Conservation (phyloP, 2,888 invertebrate species). For the Petrolisthes cinctipes region DNA sequence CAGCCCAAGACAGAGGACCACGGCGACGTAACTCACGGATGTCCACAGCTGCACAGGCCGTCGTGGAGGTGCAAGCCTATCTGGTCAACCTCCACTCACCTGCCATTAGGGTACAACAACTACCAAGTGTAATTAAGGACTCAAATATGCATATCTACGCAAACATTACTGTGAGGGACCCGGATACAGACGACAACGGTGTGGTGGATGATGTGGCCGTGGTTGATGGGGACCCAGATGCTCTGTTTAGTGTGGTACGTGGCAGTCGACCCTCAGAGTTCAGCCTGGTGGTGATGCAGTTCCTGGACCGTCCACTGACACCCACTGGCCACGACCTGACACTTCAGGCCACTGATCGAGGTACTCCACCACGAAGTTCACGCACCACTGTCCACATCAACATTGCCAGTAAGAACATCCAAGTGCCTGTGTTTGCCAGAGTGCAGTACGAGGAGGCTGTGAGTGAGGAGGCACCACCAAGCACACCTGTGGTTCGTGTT, state of each 20-base stretch:
- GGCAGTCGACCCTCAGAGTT: slow-evolving; percentile 71
- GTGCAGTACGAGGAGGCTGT: slow-evolving; percentile 88
- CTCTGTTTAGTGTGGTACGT: slow-evolving; percentile 84
- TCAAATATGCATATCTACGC: slow-evolving; percentile 88
- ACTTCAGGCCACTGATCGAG: slow-evolving; percentile 85
- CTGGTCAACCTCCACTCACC: slow-evolving; percentile 89
- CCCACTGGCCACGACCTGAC: slow-evolving; percentile 89
- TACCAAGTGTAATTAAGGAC: slow-evolving; percentile 85
- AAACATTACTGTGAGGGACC: slow-evolving; percentile 85
- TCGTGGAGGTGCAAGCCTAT: slow-evolving; percentile 66
- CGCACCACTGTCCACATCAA: slow-evolving; percentile 86
- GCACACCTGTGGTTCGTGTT: slow-evolving; percentile 88
- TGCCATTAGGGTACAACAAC: slow-evolving; percentile 82
- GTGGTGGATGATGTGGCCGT: slow-evolving; percentile 85
- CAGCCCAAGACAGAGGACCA: slow-evolving; percentile 88
- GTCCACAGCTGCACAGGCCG: slow-evolving; percentile 38
- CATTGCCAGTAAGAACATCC: slow-evolving; percentile 86
- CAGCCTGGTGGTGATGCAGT: slow-evolving; percentile 58
- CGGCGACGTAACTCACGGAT: slow-evolving; percentile 69
- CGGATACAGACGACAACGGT: slow-evolving; percentile 86
- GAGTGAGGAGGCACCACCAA: slow-evolving; percentile 88
- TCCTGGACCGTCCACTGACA: slow-evolving; percentile 70
- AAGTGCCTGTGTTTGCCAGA: slow-evolving; percentile 83
- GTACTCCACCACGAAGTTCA: slow-evolving; percentile 81
- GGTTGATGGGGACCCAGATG: slow-evolving; percentile 89